phyloP scores from a whole-genome alignment of 1,140 invertebrate species.

The Magallana ariakensis region DNA sequence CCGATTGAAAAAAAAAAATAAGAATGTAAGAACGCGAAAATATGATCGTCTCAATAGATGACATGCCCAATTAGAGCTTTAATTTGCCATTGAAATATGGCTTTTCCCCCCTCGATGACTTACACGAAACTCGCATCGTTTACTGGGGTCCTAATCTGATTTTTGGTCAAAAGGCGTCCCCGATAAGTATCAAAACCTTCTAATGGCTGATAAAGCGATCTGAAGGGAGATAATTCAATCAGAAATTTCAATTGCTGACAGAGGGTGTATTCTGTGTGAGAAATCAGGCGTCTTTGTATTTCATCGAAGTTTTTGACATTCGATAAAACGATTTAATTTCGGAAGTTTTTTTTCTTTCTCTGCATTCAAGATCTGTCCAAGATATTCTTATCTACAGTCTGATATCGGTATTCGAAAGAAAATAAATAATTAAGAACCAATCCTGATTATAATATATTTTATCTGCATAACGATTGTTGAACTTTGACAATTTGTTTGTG shows the following conservation, averaged over 20 bases:
- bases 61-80: slow-evolving; percentile 13
- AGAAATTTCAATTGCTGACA: slow-evolving; percentile 31
- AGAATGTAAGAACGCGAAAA: not conserved
- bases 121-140: slow-evolving; percentile 13
- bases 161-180: not conserved
- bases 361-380: slow-evolving; percentile 28
- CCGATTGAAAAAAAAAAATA: not conserved
- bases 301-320: slow-evolving; percentile 17
- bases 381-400: not conserved
- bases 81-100: slow-evolving; percentile 23
- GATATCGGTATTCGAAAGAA: not conserved
- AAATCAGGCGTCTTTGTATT: slow-evolving; percentile 9
- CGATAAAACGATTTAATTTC: slow-evolving; percentile 23
- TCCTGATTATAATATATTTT: not conserved
- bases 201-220: slow-evolving; percentile 15
- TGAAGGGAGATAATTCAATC: slow-evolving; percentile 34
- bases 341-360: not conserved
- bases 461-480: too few relatives aligned
- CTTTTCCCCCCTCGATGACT: slow-evolving; percentile 1
- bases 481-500: too few relatives aligned
- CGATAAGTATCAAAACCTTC: slow-evolving; percentile 11
- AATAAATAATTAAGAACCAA: not conserved
- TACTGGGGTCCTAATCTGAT: not conserved
- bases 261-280: not conserved
- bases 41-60: not conserved